Evolutionary conservation across 2,113 vertebrate species (phyloP).

Genomic region (Loxodonta africana): DNA sequence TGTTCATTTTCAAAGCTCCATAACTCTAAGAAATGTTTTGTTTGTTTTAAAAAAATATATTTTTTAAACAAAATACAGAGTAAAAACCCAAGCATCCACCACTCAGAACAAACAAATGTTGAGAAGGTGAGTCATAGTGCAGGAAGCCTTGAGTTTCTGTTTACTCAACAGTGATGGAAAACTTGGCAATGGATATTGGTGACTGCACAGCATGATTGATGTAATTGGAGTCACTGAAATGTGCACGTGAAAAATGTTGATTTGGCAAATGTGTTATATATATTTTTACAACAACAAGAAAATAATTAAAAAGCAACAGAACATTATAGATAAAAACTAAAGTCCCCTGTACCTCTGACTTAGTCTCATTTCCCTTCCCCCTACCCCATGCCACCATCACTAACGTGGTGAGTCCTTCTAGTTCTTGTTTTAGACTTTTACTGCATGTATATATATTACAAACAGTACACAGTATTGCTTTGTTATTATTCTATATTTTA

Average conservation of each 20-base stretch:
- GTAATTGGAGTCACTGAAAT: no score
- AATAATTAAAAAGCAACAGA: not conserved
- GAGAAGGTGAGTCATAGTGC: no score
- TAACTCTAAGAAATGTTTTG: not conserved
- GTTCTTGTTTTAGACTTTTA: not conserved
- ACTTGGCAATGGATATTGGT: no score
- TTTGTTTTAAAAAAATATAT: not conserved
- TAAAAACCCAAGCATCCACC: not conserved
- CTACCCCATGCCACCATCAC: rapidly evolving
- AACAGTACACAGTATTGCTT: rapidly evolving
- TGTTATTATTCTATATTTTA: not conserved
- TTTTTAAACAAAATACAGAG: not conserved
- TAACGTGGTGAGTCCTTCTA: rapidly evolving
- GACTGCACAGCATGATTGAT: no score
- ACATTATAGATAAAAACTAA: not conserved
- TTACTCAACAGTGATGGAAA: no score
- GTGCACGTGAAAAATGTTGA: no score
- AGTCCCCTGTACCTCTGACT: not conserved
- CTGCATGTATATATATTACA: rapidly evolving
- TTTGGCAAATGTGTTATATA: no score
- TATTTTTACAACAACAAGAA: no score
- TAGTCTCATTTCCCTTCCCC: not conserved
- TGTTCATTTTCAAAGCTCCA: not conserved
- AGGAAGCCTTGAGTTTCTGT: no score
- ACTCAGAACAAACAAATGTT: not conserved